A percentile compares a stretch with the other conserved stretches of the same genome.
Evolutionary conservation across 1,140 invertebrate species (phyloP).

Genomic region (Drosophila nigromelanica): DNA sequence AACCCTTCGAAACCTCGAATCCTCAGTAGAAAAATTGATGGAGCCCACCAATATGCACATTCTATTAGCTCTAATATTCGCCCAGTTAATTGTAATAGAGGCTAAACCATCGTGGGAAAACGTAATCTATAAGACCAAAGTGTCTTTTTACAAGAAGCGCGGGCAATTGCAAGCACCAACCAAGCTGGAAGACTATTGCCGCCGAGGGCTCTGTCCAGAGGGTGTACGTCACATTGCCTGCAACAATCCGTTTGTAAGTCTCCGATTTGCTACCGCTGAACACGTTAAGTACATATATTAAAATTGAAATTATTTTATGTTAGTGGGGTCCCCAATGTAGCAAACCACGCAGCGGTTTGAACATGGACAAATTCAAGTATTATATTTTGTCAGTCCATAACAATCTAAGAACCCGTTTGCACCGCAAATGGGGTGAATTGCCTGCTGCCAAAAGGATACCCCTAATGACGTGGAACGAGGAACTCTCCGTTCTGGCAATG

Average conservation of each 20-base stretch:
- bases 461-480: no score
- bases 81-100: not conserved
- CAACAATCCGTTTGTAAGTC: not conserved
- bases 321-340: not conserved
- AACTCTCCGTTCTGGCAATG: no score
- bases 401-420: no score
- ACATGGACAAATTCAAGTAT: no score
- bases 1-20: not conserved
- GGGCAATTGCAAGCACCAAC: not conserved
- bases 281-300: not conserved
- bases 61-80: not conserved
- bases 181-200: not conserved
- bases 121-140: not conserved
- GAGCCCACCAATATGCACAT: not conserved
- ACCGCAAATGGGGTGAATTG: no score
- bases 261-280: not conserved
- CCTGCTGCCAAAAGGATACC: no score
- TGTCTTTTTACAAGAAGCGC: not conserved
- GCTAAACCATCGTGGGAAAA: no score
- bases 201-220: not conserved
- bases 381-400: no score
- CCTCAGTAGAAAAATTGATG: not conserved
- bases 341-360: not conserved
- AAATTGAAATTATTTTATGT: not conserved
- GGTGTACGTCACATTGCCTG: not conserved